Evolutionary conservation across 2,797 vertebrate genomes (phyloP), one percentile per base, ranked within the genome.

Genomic region (Gadopsis marmoratus): DNA sequence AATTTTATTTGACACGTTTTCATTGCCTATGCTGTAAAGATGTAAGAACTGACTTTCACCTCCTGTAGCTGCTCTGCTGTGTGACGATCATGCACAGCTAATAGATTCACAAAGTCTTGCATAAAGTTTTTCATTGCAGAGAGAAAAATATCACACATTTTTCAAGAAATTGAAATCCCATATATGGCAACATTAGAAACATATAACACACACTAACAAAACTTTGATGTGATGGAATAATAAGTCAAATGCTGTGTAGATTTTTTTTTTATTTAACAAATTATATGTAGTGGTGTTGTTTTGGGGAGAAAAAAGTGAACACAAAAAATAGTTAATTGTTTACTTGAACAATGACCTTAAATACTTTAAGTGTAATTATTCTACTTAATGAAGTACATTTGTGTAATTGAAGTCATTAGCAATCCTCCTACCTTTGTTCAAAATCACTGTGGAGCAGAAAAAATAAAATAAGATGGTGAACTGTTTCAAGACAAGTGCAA

Each of bases 401-500:
- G 1, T 53, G 7, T 4, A 14, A 58, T 0, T 62, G 11, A 66
- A 62, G 72, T 63, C 5, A 12, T 23, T 7, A 8, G 3, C 23
- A 62, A 51, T 76, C 11, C 3, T 76, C 48, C 60, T 78, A 68
- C 62, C 71, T 85, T 53, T 69, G 17, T 68, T 62, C 59, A 23
- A 72, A 76, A 13, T 29, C 2, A 47, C 23, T 51, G 21, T 54
- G 55, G 23, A 41, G 62, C 41, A 63, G 21, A 69, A 31, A 1
- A 41, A 62, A n/a, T 0, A 64, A 10, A 50, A 37, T 35, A 21
- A 33, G 58, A 54, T 5, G 19, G 7, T 19, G 16, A 59, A 33
- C 10, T 5, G 4, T 55, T 73, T 61, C 21, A 43, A 48, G 19
- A 6, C 26, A 26, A 14, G 2, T 1, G 0, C n/a, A 39, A 31